Conservation (phyloP, 2,113 vertebrate genomes). For the Sturnus vulgaris region DNA sequence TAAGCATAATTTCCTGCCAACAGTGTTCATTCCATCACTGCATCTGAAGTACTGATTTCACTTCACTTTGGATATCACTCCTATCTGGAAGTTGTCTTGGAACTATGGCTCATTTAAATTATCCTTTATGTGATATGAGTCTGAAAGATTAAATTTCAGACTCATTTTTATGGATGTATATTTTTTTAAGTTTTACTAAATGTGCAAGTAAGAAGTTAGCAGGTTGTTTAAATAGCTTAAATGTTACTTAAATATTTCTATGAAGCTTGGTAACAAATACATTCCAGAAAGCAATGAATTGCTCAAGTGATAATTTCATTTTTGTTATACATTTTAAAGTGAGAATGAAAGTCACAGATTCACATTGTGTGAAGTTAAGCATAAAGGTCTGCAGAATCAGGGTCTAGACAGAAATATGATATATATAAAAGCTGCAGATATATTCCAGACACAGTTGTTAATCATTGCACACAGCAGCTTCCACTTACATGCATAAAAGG, state of each 20-base stretch:
- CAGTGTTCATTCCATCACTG: background rate
- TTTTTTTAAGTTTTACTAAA: background rate
- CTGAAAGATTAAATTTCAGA: background rate
- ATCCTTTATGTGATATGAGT: background rate
- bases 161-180: background rate
- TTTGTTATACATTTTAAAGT: background rate
- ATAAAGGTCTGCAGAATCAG: constrained; percentile 16
- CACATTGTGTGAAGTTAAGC: background rate
- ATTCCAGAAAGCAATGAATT: background rate
- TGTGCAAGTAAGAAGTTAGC: background rate
- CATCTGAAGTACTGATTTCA: background rate
- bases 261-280: background rate
- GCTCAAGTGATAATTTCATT: constrained; percentile 14
- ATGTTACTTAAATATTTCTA: background rate
- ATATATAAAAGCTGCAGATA: background rate
- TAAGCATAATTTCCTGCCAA: background rate
- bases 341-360: background rate
- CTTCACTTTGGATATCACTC: background rate
- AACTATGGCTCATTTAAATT: background rate
- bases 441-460: background rate
- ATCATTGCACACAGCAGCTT: background rate
- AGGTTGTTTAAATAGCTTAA: background rate
- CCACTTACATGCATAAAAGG: background rate
- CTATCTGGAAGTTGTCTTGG: background rate
- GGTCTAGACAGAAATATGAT: background rate